These are phyloP conservation scores for Sphinx pinastri DNA, from an alignment of 2,888 invertebrate species.

Conservation along the genomic window DNA sequence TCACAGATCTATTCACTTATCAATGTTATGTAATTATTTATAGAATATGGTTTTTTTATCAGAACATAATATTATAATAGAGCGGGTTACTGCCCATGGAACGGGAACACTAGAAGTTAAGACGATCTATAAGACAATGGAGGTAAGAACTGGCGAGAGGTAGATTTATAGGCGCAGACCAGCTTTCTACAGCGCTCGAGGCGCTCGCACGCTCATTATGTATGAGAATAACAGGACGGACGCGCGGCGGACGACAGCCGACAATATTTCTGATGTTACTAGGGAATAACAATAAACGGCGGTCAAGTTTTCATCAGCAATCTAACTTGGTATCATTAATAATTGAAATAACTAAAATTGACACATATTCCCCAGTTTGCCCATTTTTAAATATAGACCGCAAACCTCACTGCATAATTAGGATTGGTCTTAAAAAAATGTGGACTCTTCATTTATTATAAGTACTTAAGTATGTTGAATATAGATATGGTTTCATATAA, in stretches of 20 bases:
- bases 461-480: no score
- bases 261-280: not conserved
- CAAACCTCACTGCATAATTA: no score
- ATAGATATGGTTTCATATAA: no score
- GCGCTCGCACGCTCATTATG: constrained; percentile 38
- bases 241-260: constrained; percentile 5
- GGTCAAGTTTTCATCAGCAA: no score
- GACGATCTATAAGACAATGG: constrained; percentile 74
- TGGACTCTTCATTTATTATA: no score
- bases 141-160: constrained; percentile 53
- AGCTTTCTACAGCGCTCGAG: constrained; percentile 68
- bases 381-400: no score
- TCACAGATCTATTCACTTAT: constrained; percentile 8
- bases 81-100: not conserved
- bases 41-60: not conserved
- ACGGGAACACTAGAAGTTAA: constrained; percentile 49
- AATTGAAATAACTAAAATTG: no score
- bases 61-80: constrained; percentile 2
- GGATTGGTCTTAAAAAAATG: no score
- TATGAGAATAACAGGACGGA: constrained; percentile 26
- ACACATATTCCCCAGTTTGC: no score
- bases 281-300: not conserved
- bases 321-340: no score
- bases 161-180: constrained; percentile 70
- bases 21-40: not conserved